Evolutionary conservation across 2,888 invertebrate species (phyloP).

Genomic region (Phengaris arion): DNA sequence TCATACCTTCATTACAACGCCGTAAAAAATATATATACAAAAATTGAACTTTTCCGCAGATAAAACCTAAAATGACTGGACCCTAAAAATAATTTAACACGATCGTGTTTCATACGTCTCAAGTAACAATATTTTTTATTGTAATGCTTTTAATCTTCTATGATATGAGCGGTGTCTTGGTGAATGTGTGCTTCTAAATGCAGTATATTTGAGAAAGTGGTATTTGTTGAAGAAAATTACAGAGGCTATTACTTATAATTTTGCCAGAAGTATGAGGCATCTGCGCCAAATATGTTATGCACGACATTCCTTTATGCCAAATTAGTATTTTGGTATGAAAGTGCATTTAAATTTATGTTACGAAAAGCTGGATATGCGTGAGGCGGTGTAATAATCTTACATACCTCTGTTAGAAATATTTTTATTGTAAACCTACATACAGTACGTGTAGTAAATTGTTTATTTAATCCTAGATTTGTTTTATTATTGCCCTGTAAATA

Average conservation of each 20-base stretch:
- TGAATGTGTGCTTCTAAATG: background rate
- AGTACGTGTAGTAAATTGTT: slow-evolving; percentile 80
- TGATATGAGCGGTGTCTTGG: background rate
- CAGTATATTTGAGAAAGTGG: background rate
- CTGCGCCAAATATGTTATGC: slow-evolving; percentile 39
- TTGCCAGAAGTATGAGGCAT: slow-evolving; percentile 1
- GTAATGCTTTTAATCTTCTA: background rate
- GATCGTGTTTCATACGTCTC: background rate
- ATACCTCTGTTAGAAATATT: slow-evolving; percentile 75
- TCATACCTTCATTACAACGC: no score
- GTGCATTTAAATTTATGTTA: slow-evolving; percentile 45
- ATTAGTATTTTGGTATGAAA: slow-evolving; percentile 55
- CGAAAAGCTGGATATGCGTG: slow-evolving; percentile 69
- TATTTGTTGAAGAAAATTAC: background rate
- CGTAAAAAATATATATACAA: no score
- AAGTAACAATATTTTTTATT: background rate
- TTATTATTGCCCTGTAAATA: slow-evolving; percentile 44
- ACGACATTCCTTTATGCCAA: slow-evolving; percentile 75
- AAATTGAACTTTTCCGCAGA: no score
- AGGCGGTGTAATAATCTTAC: slow-evolving; percentile 56
- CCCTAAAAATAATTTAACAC: background rate
- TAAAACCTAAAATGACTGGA: no score
- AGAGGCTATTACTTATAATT: slow-evolving; percentile 10
- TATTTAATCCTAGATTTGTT: slow-evolving; percentile 71
- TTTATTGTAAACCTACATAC: slow-evolving; percentile 80